Conservation (phyloP, 2,113 vertebrate species). For the Alosa alosa region DNA sequence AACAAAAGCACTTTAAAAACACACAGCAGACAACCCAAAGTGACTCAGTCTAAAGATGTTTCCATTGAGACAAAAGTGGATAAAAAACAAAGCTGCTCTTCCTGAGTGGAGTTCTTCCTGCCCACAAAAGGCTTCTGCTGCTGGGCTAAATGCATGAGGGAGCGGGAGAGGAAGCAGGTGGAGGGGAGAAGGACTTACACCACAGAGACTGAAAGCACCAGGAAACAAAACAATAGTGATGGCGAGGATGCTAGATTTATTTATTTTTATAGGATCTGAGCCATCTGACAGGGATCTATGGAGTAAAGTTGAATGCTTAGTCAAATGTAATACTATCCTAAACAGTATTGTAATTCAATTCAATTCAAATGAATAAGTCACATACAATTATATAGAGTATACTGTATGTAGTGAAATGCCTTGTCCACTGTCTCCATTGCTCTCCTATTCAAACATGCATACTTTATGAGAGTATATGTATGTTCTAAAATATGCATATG, state of each 20-base stretch:
- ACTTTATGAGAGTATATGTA: neutral
- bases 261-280: neutral
- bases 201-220: too few species aligned
- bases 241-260: neutral
- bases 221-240: neutral
- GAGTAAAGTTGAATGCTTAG: too few species aligned
- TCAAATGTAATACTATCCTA: too few species aligned
- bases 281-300: too few species aligned
- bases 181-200: neutral
- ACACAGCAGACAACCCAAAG: slow-evolving; percentile 25
- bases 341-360: too few species aligned
- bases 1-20: slow-evolving; percentile 50
- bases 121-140: neutral
- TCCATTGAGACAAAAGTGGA: neutral
- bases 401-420: too few species aligned
- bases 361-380: too few species aligned
- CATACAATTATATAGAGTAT: too few species aligned
- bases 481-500: too few species aligned
- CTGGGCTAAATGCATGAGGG: neutral
- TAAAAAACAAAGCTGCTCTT: neutral
- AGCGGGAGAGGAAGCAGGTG: neutral
- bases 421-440: too few species aligned
- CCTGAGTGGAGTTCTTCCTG: neutral
- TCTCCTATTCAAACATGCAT: neutral
- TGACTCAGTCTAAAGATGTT: neutral